These are phyloP conservation scores for Lordiphosa fenestrarum DNA, from an alignment of 2,888 invertebrate species.

Conservation along the genomic window DNA sequence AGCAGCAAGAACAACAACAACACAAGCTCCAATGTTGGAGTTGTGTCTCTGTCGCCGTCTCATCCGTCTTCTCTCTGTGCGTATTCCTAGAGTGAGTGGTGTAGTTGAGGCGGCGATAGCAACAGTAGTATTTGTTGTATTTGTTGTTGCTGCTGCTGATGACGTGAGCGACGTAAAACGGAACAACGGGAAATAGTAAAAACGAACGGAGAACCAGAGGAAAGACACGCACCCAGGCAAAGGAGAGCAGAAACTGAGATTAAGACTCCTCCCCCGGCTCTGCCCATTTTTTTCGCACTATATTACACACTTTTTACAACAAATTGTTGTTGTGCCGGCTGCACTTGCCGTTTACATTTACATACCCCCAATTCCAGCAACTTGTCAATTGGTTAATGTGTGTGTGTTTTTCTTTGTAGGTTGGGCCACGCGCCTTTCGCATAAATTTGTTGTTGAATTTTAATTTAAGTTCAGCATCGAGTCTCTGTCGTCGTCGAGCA, in stretches of 20 bases:
- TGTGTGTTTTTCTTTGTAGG: neutral
- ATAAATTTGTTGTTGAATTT: slow-evolving; percentile 43
- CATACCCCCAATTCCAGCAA: slow-evolving; percentile 29
- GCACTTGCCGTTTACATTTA: slow-evolving; percentile 30
- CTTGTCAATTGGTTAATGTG: neutral
- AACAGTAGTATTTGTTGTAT: slow-evolving; percentile 40
- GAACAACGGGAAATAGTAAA: slow-evolving; percentile 50
- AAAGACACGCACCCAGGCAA: slow-evolving; percentile 18
- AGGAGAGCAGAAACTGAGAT: slow-evolving; percentile 9
- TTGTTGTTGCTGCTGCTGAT: slow-evolving; percentile 45
- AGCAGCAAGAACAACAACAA: slow-evolving; percentile 35
- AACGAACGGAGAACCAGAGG: slow-evolving; percentile 48
- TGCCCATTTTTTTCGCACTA: slow-evolving; percentile 9
- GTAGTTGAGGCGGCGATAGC: slow-evolving; percentile 29
- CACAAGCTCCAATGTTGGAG: slow-evolving; percentile 34
- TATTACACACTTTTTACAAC: slow-evolving; percentile 12
- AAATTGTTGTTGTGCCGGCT: slow-evolving; percentile 31
- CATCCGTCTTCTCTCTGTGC: slow-evolving; percentile 46
- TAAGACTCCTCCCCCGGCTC: slow-evolving; percentile 3
- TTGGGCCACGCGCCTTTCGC: slow-evolving; percentile 27
- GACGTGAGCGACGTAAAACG: slow-evolving; percentile 63
- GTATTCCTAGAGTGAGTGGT: slow-evolving; percentile 45
- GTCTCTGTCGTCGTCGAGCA: slow-evolving; percentile 47
- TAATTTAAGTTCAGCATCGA: slow-evolving; percentile 54
- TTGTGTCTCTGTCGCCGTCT: slow-evolving; percentile 28